These are phyloP conservation scores for Spondyliosoma cantharus DNA, from an alignment of 2,797 vertebrate species.

Conservation along the genomic window DNA sequence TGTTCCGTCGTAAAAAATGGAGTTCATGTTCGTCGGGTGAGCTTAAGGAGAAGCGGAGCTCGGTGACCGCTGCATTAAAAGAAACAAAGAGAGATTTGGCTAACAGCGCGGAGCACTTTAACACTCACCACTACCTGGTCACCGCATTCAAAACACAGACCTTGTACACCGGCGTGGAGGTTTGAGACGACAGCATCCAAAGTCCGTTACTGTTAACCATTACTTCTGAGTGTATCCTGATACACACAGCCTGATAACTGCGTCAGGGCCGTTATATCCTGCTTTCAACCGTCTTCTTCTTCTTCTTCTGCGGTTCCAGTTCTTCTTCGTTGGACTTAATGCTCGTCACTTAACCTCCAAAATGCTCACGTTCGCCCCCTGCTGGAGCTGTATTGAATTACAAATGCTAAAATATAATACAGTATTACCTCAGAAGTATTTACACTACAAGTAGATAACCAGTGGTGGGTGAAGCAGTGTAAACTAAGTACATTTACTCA, in stretches of 20 bases:
- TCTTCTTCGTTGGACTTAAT: conserved; percentile 3
- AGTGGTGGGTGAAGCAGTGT: background rate
- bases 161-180: conserved; percentile 19
- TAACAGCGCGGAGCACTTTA: background rate
- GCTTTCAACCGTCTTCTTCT: background rate
- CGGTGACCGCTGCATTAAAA: conserved; percentile 27
- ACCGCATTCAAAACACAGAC: conserved; percentile 25
- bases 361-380: conserved; percentile 9
- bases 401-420: background rate
- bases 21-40: conserved; percentile 48
- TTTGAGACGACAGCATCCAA: conserved; percentile 61
- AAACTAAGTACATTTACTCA: too few species aligned
- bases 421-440: background rate
- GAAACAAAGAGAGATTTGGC: background rate
- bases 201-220: conserved; percentile 75
- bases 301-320: background rate
- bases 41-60: conserved; percentile 26
- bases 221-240: conserved; percentile 9
- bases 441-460: background rate
- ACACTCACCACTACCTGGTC: background rate
- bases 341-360: too few species aligned
- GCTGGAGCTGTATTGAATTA: conserved; percentile 15
- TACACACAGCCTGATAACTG: conserved; percentile 38
- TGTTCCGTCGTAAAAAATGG: conserved; percentile 7
- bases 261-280: conserved; percentile 53